Evolutionary conservation across 1,140 invertebrate genomes (phyloP), one percentile per base, ranked within the genome.

Genomic region (Drosophila sp.): DNA sequence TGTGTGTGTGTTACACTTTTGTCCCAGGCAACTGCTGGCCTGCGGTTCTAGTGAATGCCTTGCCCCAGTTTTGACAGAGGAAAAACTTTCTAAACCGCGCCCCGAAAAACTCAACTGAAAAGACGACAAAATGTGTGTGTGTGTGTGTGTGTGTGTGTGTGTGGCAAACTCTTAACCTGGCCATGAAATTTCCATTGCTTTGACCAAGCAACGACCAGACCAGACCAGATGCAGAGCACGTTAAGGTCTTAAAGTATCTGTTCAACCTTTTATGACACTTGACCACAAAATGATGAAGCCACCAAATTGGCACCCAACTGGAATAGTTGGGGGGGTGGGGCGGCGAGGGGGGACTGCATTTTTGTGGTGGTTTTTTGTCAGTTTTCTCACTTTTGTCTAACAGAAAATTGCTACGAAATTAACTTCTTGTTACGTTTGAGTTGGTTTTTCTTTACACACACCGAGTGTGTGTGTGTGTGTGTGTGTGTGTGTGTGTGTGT

Each of bases 31-130:
- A 55, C 25, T 55, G 40, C 41, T 60, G 58, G 71, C 60, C 41
- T 78, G 75, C 71, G 65, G 55, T 79, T 83, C 76, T 78, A 81
- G 82, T 85, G 82, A 85, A 86, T 85, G 82, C 82, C 82, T 87
- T 86, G 84, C 79, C 85, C 79, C 83, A 87, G 83, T 83, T 86
- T 82, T 60, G 27, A 64, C 38, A 35, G 66, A 47, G 40, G 54
- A 35, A 71, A 67, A 89, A 89, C 84, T 89, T 89, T 89, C 84
- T 89, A 89, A 89, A 77, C 80, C 76, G 67, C 72, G 83, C 75
- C 79, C 60, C 75, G 30, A 66, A 78, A 76, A 55, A 44, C 40
- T n/a, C 2, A 29, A 40, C 35, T 41, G 60, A 25, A 29, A 40
- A 17, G 6, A 35, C 40, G 17, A 33, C 25, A 71, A 41, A 70